phyloP scores from a whole-genome alignment of 2,888 invertebrate species.

The Acronicta aceris region DNA sequence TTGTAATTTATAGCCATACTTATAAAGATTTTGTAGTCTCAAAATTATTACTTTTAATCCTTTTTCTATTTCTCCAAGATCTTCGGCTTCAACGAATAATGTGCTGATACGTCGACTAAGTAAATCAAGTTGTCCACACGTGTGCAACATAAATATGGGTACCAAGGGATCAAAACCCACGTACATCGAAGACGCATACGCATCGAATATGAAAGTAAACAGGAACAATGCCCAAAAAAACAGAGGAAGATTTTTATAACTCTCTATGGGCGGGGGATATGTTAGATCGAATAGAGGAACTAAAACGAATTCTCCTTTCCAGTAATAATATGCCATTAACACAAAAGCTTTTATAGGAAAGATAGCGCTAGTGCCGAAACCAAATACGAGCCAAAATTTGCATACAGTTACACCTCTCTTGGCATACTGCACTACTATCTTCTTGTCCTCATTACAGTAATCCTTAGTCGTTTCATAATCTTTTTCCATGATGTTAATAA shows the following conservation, averaged over 20 bases:
- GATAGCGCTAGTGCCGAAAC: constrained; percentile 56
- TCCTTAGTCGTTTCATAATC: constrained; percentile 67
- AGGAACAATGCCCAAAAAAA: constrained; percentile 58
- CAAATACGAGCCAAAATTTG: constrained; percentile 66
- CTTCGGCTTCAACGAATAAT: constrained; percentile 57
- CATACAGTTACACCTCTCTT: constrained; percentile 64
- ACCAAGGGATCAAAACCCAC: constrained; percentile 79
- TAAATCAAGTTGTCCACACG: constrained; percentile 76
- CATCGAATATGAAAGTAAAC: constrained; percentile 60
- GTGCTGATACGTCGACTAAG: constrained; percentile 65
- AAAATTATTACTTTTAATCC: constrained; percentile 68
- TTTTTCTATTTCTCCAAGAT: constrained; percentile 55
- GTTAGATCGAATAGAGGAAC: constrained; percentile 71
- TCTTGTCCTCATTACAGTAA: constrained; percentile 60
- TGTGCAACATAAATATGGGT: constrained; percentile 76
- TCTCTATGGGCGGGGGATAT: constrained; percentile 65
- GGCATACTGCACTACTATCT: constrained; percentile 63
- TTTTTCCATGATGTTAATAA: constrained; percentile 64
- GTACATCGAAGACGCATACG: constrained; percentile 65
- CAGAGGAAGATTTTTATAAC: constrained; percentile 57
- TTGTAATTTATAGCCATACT: constrained; percentile 50
- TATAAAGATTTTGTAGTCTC: constrained; percentile 71
- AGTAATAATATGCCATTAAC: constrained; percentile 66
- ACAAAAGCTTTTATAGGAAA: constrained; percentile 71
- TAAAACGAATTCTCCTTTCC: constrained; percentile 61